These are phyloP conservation scores for Ceyx melanurus DNA, from an alignment of 2,113 vertebrate species.

Conservation along the genomic window DNA sequence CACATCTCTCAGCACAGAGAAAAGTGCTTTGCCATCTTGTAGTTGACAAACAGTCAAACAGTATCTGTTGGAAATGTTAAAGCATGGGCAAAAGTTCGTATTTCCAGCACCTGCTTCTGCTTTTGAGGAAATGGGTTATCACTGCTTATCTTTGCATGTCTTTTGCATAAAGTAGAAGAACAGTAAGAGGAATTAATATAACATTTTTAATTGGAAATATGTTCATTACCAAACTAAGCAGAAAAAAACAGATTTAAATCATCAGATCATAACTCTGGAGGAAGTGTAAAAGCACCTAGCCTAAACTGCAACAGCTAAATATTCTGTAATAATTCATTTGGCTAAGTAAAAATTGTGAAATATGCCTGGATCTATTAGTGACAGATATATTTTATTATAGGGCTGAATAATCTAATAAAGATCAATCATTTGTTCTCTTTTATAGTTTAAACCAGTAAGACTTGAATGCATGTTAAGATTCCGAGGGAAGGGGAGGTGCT, in stretches of 20 bases:
- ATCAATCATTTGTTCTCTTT: constrained; percentile 50
- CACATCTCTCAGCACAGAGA: not conserved
- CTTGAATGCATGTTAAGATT: not conserved
- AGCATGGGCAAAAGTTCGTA: not conserved
- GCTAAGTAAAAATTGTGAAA: constrained; percentile 42
- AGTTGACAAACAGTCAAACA: accelerated
- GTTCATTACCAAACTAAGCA: not conserved
- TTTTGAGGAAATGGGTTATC: not conserved
- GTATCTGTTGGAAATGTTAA: not conserved
- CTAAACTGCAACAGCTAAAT: not conserved
- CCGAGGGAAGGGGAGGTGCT: not conserved
- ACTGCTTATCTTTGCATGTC: not conserved
- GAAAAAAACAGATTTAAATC: not conserved
- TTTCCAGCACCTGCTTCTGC: not conserved
- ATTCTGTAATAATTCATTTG: not conserved
- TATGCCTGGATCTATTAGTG: constrained; percentile 32
- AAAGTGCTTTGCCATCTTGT: not conserved
- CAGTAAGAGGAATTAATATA: not conserved
- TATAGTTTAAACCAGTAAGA: not conserved
- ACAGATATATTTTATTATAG: constrained; percentile 33
- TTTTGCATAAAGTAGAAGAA: not conserved
- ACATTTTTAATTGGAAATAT: not conserved
- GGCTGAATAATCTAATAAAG: constrained; percentile 38
- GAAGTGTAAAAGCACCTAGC: not conserved
- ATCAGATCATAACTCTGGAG: not conserved